Conservation (phyloP, 2,113 vertebrate species). For the Etia nguti region DNA sequence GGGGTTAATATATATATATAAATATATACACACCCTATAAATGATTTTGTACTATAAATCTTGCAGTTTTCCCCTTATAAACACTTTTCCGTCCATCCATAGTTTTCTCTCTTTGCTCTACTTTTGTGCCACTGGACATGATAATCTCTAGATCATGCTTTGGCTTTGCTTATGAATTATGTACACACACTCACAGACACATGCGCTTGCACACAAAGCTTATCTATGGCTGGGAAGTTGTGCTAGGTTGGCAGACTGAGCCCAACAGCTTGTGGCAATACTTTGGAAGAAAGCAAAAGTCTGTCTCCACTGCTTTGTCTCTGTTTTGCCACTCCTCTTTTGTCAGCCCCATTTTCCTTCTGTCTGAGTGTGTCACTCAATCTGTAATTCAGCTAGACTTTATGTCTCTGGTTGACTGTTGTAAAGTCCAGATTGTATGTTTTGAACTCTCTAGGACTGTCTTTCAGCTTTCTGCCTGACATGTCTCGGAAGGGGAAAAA, state of each 20-base stretch:
- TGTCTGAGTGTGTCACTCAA: constrained; percentile 35
- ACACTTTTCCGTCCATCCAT: not conserved
- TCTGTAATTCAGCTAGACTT: constrained; percentile 27
- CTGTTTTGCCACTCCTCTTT: constrained; percentile 45
- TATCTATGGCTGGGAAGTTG: constrained; percentile 50
- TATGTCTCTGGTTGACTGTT: constrained; percentile 4
- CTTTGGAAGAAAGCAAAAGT: constrained; percentile 53
- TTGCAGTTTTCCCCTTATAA: not conserved
- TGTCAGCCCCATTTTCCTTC: constrained; percentile 29
- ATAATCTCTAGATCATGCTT: constrained; percentile 48
- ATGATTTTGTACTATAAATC: not conserved
- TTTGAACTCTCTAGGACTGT: not conserved
- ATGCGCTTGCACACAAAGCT: not conserved
- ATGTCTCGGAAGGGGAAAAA: not conserved
- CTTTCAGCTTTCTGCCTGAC: not conserved
- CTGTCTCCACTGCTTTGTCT: constrained; percentile 39
- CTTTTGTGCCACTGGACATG: constrained; percentile 5
- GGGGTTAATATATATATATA: not conserved
- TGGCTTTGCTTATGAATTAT: constrained; percentile 50
- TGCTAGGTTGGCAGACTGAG: constrained; percentile 54
- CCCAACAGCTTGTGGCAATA: constrained; percentile 66
- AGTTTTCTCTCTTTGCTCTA: not conserved
- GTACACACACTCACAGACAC: not conserved
- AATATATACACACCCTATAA: not conserved
- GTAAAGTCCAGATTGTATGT: constrained; percentile 16